phyloP scores from a whole-genome alignment of 2,113 vertebrate genomes.

The Martes martes region DNA sequence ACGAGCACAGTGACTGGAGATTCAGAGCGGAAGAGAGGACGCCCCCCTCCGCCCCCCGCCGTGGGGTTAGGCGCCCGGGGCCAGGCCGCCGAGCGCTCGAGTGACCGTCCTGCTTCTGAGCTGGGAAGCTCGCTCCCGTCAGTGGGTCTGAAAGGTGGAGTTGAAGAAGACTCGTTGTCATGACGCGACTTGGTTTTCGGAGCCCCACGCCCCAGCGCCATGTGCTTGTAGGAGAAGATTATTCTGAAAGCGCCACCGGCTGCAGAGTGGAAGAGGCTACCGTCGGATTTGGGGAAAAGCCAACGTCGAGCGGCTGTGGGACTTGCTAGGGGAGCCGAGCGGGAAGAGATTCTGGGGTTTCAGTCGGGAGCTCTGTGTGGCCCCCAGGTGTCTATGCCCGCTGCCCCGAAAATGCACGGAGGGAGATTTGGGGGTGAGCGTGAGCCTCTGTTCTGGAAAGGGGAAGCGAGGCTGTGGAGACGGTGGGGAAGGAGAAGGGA shows the following conservation, averaged over 20 bases:
- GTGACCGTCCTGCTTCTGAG: background rate
- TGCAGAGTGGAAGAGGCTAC: no score
- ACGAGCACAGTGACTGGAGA: background rate
- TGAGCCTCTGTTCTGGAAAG: background rate
- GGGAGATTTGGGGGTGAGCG: no score
- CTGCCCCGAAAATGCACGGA: fast-evolving
- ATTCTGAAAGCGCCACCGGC: background rate
- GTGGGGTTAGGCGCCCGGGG: fast-evolving
- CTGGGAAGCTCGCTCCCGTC: background rate
- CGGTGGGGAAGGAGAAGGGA: fast-evolving
- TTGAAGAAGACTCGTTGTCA: background rate
- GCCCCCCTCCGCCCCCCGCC: fast-evolving
- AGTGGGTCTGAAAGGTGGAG: background rate
- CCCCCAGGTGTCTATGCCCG: background rate
- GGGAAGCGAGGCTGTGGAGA: fast-evolving
- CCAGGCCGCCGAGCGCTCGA: background rate
- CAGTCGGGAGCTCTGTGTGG: fast-evolving
- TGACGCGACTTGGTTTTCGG: background rate
- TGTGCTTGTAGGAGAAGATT: background rate
- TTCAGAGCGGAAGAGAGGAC: fast-evolving
- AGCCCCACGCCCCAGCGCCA: background rate
- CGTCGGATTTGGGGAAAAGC: background rate
- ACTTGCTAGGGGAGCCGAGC: background rate
- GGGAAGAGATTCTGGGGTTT: background rate
- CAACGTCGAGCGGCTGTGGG: fast-evolving